Evolutionary conservation across 2,113 vertebrate genomes (phyloP).

Genomic region (Pelvicachromis taeniatus): DNA sequence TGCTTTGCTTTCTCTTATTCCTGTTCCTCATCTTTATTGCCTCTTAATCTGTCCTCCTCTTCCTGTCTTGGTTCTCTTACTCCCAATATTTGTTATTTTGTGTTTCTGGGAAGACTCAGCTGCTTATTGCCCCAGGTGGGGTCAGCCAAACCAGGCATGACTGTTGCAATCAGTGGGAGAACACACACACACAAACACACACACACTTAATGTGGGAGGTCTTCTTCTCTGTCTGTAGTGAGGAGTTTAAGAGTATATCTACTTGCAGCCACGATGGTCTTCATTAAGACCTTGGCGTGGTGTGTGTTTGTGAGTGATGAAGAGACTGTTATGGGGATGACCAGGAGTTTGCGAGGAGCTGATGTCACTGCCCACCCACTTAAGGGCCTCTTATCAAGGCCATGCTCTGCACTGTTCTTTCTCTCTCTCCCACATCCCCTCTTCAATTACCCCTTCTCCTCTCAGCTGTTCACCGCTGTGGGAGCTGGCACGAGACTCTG

Average conservation of each 20-base stretch:
- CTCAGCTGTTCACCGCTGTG: conserved; percentile 55
- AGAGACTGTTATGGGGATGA: conserved; percentile 14
- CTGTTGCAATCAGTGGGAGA: conserved; percentile 38
- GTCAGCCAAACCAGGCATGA: conserved; percentile 47
- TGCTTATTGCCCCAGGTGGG: conserved; percentile 44
- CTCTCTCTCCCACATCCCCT: background rate
- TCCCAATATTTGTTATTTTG: background rate
- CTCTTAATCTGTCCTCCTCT: background rate
- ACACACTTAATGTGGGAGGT: conserved; percentile 47
- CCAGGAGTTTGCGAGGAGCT: conserved; percentile 12
- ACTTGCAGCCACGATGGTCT: conserved; percentile 45
- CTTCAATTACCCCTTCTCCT: conserved; percentile 2
- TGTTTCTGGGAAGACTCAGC: conserved; percentile 30
- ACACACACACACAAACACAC: background rate
- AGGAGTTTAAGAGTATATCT: conserved; percentile 55
- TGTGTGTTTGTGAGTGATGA: conserved; percentile 13
- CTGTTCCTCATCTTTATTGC: background rate
- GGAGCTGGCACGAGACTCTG: conserved; percentile 52
- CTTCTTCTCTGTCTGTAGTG: background rate
- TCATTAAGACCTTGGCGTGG: conserved; percentile 36
- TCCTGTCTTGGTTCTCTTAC: background rate
- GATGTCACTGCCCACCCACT: conserved; percentile 42
- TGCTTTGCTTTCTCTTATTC: background rate
- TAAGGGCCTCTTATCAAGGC: conserved; percentile 37
- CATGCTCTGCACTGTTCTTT: background rate